These are phyloP conservation scores for Harpia harpyja DNA, from an alignment of 2,797 vertebrate species.

Conservation along the genomic window DNA sequence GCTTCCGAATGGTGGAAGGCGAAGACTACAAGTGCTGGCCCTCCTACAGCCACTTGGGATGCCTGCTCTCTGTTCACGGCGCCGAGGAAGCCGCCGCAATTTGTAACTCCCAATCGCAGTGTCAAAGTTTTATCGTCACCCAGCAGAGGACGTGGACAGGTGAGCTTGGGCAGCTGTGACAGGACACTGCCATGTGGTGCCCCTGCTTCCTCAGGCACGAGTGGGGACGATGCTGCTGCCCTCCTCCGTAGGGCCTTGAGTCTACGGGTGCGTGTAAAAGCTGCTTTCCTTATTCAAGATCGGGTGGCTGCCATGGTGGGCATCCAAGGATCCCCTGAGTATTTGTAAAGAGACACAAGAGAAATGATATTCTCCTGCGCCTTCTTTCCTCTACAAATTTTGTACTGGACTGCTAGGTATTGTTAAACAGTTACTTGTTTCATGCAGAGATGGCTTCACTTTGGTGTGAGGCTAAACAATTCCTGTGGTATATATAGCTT, in stretches of 20 bases:
- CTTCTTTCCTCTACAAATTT: neutral
- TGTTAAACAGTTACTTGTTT: neutral
- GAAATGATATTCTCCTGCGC: neutral
- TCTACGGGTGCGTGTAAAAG: accelerated
- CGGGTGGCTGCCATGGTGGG: neutral
- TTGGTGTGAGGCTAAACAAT: neutral
- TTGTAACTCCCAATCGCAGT: conserved; percentile 81
- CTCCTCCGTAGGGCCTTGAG: neutral
- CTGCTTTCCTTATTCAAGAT: neutral
- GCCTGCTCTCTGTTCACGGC: conserved; percentile 82
- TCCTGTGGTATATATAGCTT: neutral
- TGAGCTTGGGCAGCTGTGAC: conserved; percentile 41
- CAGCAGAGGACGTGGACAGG: conserved; percentile 86
- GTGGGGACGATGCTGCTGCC: neutral
- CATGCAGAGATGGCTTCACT: neutral
- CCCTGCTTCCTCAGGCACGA: neutral
- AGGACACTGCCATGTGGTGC: neutral
- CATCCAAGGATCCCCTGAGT: neutral
- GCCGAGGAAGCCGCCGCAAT: conserved; percentile 80
- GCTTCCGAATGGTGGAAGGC: conserved; percentile 74
- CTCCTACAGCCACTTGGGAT: conserved; percentile 85
- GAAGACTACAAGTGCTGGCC: conserved; percentile 87
- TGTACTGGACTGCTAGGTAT: neutral
- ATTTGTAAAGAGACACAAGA: neutral
- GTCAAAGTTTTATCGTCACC: conserved; percentile 81